A percentile compares a stretch with the other conserved stretches of the same genome.
phyloP scores from a whole-genome alignment of 1,140 invertebrate genomes.

The Heliconius himera region DNA sequence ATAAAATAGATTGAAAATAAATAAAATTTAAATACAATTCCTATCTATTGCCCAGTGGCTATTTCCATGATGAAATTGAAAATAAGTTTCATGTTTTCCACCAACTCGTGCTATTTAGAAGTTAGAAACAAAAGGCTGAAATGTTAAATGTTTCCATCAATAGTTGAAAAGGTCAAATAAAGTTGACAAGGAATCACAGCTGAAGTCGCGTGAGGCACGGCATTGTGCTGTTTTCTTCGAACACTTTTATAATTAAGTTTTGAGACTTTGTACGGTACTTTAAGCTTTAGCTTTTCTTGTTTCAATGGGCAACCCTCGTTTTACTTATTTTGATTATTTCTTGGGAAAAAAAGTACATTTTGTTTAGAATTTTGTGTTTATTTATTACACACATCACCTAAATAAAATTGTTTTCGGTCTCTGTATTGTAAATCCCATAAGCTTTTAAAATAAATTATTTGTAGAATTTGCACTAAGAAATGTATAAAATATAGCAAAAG shows the following conservation, averaged over 20 bases:
- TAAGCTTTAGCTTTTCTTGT: neutral
- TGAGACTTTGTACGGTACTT: conserved; percentile 18
- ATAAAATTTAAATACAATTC: neutral
- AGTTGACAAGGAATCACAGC: conserved; percentile 8
- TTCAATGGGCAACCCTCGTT: neutral
- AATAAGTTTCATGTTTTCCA: neutral
- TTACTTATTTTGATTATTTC: neutral
- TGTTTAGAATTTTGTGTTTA: too few relatives aligned
- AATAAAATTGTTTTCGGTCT: too few relatives aligned
- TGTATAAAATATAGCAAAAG: too few relatives aligned
- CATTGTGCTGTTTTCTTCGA: conserved; percentile 18
- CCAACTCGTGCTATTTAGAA: neutral
- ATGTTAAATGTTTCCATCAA: conserved; percentile 21
- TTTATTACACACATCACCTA: too few relatives aligned
- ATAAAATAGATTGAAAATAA: neutral
- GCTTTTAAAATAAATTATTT: too few relatives aligned
- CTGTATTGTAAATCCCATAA: too few relatives aligned
- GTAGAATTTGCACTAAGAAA: too few relatives aligned
- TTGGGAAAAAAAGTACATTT: neutral
- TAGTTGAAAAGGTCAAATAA: conserved; percentile 28
- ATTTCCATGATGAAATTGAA: neutral
- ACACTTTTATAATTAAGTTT: conserved; percentile 30
- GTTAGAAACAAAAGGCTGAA: neutral
- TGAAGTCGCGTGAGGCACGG: conserved; percentile 30
- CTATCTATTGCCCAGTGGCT: neutral